Conservation (phyloP, 2,797 vertebrate genomes). For the Cyclopterus lumpus region DNA sequence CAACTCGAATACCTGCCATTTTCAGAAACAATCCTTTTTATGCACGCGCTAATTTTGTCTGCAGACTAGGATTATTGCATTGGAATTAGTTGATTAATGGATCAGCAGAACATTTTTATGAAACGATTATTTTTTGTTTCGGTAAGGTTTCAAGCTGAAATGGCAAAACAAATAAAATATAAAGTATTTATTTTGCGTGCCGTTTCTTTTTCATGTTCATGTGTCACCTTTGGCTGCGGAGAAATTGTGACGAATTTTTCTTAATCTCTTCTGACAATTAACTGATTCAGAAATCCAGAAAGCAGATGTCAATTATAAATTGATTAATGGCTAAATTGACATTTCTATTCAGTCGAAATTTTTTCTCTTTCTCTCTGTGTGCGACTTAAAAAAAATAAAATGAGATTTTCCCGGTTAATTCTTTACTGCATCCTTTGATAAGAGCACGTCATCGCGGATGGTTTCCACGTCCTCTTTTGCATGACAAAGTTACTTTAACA, state of each 20-base stretch:
- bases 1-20: not conserved
- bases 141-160: not conserved
- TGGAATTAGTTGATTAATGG: not conserved
- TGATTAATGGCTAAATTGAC: not conserved
- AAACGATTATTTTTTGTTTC: not conserved
- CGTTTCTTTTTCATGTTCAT: not conserved
- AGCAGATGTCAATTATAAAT: not conserved
- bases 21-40: too few relatives aligned
- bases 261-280: not conserved
- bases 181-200: not conserved
- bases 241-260: not conserved
- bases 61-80: not conserved
- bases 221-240: not conserved
- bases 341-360: not conserved
- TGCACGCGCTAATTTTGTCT: not conserved
- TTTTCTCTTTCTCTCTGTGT: not conserved
- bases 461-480: slow-evolving; percentile 37
- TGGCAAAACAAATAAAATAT: not conserved
- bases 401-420: slow-evolving; percentile 47
- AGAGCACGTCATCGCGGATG: not conserved
- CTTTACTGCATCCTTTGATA: slow-evolving; percentile 46
- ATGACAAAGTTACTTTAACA: slow-evolving; percentile 8
- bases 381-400: slow-evolving; percentile 20
- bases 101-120: not conserved
- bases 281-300: not conserved